Evolutionary conservation across 2,113 vertebrate species (phyloP).

Genomic region (Nestor notabilis): DNA sequence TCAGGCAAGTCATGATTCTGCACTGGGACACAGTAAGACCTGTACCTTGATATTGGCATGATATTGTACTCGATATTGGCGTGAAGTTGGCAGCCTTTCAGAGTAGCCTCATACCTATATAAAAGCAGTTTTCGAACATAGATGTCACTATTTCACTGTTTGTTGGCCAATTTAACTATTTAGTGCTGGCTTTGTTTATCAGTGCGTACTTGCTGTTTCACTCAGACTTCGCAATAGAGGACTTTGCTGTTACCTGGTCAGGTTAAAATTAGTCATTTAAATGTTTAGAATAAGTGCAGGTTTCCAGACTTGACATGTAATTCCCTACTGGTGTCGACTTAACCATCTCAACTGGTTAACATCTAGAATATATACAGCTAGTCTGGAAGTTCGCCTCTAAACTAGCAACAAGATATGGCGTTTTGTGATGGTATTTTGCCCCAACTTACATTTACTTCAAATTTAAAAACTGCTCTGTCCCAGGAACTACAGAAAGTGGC

Average conservation of each 20-base stretch:
- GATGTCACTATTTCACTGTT: conserved; percentile 37
- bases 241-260: not conserved
- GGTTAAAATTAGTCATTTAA: not conserved
- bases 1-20: not conserved
- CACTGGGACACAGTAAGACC: not conserved
- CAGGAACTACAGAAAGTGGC: not conserved
- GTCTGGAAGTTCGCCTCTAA: not conserved
- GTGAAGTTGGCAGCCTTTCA: not conserved
- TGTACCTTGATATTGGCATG: accelerated
- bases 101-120: not conserved
- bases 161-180: accelerated
- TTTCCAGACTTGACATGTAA: not conserved
- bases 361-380: not conserved
- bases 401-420: not conserved
- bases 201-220: not conserved
- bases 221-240: not conserved
- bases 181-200: not conserved
- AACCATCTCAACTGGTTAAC: not conserved
- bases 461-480: not conserved
- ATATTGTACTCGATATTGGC: accelerated
- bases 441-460: not conserved
- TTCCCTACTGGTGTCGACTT: not conserved
- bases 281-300: not conserved
- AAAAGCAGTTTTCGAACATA: conserved; percentile 10
- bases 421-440: not conserved